A percentile compares a stretch with the other conserved stretches of the same genome.
These are phyloP conservation scores for Sturnira hondurensis DNA, from an alignment of 2,113 vertebrate genomes.

Conservation along the genomic window DNA sequence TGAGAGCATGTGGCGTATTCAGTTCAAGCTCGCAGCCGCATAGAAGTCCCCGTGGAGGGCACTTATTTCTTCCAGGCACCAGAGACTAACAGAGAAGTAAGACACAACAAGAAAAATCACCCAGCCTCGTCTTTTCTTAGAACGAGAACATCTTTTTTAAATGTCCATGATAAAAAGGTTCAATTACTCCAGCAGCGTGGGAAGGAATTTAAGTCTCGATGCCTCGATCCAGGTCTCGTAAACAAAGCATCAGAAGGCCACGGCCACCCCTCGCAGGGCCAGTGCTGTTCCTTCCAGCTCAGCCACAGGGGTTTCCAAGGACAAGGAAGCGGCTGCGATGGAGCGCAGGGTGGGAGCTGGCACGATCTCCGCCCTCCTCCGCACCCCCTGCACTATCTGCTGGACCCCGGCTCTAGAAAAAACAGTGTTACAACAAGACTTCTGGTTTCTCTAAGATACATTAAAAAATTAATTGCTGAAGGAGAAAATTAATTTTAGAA, in stretches of 20 bases:
- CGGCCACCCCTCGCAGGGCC: background rate
- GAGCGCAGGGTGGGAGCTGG: conserved; percentile 18
- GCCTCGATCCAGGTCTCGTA: background rate
- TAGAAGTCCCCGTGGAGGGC: background rate
- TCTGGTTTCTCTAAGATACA: conserved; percentile 75
- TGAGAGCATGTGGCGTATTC: background rate
- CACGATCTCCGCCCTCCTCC: background rate
- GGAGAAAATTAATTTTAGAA: conserved; percentile 87
- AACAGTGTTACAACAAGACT: conserved; percentile 70
- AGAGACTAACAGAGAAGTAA: background rate
- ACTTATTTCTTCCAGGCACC: background rate
- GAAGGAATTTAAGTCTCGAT: background rate
- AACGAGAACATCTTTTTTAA: background rate
- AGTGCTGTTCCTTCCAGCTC: background rate
- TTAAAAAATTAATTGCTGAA: conserved; percentile 85
- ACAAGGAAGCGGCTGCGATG: background rate
- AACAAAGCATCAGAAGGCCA: conserved; percentile 39
- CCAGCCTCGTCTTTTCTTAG: background rate
- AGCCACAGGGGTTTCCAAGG: background rate
- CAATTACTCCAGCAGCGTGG: background rate
- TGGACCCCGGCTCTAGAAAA: conserved; percentile 61
- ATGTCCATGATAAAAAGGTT: background rate
- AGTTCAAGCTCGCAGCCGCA: background rate
- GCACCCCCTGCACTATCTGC: background rate
- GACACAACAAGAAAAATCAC: background rate